A percentile compares a stretch with the other conserved stretches of the same genome.
Conservation (phyloP, 2,797 vertebrate genomes). For the Malacoctenus gilli region DNA sequence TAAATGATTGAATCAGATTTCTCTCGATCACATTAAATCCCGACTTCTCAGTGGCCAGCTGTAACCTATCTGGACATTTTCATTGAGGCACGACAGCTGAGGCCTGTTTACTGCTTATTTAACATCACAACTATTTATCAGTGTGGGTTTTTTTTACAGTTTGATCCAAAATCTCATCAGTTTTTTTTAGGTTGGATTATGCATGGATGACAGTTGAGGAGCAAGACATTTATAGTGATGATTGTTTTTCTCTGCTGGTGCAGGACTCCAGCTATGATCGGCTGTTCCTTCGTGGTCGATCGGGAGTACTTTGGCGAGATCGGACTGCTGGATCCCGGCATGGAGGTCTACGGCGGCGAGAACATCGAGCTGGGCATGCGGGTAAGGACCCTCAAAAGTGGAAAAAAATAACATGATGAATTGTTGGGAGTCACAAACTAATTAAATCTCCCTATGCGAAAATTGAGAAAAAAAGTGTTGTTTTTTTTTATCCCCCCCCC, state of each 20-base stretch:
- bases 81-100: neutral
- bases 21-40: neutral
- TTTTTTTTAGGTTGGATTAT: neutral
- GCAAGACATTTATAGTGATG: neutral
- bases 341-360: conserved; percentile 98
- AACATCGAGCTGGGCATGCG: conserved; percentile 98
- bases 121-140: no score
- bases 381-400: conserved; percentile 88
- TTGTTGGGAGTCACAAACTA: no score
- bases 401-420: no score
- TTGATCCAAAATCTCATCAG: no score
- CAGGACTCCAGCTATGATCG: conserved; percentile 98
- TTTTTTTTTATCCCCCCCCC: conserved; percentile 24
- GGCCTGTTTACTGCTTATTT: no score
- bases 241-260: conserved; percentile 21
- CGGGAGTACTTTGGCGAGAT: conserved; percentile 96
- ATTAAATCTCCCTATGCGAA: conserved; percentile 18
- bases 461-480: conserved; percentile 22
- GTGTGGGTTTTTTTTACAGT: neutral
- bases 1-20: conserved; percentile 1
- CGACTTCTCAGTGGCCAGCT: neutral
- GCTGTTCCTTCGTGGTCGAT: conserved; percentile 97
- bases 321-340: conserved; percentile 94
- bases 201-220: no score
- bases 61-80: neutral